Percentiles rank a stretch among this genome's conserved stretches.
Conservation (phyloP, 2,113 vertebrate genomes). For the Phrynocephalus versicolor region DNA sequence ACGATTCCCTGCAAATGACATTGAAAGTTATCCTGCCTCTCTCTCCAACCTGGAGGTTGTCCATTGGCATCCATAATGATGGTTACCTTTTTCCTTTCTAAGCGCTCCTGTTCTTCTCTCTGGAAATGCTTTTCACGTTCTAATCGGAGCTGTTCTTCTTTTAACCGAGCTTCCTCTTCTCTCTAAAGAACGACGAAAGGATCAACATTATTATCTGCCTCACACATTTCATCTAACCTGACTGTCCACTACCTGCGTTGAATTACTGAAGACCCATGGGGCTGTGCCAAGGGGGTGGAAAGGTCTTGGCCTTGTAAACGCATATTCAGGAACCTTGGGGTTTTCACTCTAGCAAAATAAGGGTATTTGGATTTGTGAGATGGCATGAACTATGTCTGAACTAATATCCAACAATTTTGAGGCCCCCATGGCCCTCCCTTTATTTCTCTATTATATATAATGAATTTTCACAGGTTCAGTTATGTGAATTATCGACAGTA, state of each 20-base stretch:
- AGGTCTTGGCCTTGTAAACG: no score
- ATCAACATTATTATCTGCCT: neutral
- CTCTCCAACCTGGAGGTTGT: no score
- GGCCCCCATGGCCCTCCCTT: neutral
- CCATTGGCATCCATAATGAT: no score
- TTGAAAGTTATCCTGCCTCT: no score
- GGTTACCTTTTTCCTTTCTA: conserved; percentile 95
- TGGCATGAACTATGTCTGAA: neutral
- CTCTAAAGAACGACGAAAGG: conserved; percentile 64
- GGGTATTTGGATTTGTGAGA: neutral
- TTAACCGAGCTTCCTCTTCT: conserved; percentile 88
- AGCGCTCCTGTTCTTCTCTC: conserved; percentile 93
- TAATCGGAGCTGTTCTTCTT: conserved; percentile 84
- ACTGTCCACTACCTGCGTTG: neutral
- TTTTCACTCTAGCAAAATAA: no score
- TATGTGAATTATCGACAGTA: no score
- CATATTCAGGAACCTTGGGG: no score
- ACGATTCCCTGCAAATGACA: no score
- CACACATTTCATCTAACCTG: neutral
- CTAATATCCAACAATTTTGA: neutral
- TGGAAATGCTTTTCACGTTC: conserved; percentile 95
- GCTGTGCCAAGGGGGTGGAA: no score
- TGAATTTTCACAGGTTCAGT: neutral
- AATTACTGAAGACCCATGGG: neutral
- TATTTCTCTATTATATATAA: neutral